Evolutionary conservation across 2,888 invertebrate species (phyloP), one percentile per base, ranked within the genome.

Genomic region (Psococerastis gibbosa): DNA sequence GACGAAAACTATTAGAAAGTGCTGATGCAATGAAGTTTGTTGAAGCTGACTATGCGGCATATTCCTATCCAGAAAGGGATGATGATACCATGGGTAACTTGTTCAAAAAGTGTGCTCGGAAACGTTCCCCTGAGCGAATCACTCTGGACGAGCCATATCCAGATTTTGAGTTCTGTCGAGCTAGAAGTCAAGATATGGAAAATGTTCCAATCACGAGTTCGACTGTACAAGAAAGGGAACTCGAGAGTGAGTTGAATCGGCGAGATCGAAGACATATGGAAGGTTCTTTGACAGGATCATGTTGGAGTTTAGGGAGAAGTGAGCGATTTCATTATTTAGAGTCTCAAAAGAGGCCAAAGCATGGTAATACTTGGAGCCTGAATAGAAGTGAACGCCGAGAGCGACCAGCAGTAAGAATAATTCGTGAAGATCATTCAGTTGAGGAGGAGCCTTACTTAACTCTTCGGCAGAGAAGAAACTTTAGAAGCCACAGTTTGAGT

Each of bases 1-100:
- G 67, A 52, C 56, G 69, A 48, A 66, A 62, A 55, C 2, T 38
- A 13, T 6, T 18, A 6, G 38, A 38, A 5, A 5, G 17, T 38
- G 3, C 38, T 6, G 38, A 38, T 20, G 17, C 38, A 6, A 22
- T 22, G 9, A n/a, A 20, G 18, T 13, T 38, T 9, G 22, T 38
- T 17, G 18, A 38, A 38, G 38, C 17, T 6, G 38, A 38, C n/a
- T 38, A 9, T 34, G 16, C 13, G 8, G 11, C 38, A 6, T 13
- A 38, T 6, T 3, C 38, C 16, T 38, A 16, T 3, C 38, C 38
- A 22, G 38, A 38, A 15, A 38, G 22, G 18, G 38, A 38, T n/a
- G 38, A 38, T 6, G 38, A 38, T 22, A 3, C 20, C 4, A n/a
- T 38, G 3, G 13, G 17, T 9, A 20, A 38, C 6, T 16, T 38